Conservation (phyloP, 1,140 invertebrate species). For the Drosophila varians region DNA sequence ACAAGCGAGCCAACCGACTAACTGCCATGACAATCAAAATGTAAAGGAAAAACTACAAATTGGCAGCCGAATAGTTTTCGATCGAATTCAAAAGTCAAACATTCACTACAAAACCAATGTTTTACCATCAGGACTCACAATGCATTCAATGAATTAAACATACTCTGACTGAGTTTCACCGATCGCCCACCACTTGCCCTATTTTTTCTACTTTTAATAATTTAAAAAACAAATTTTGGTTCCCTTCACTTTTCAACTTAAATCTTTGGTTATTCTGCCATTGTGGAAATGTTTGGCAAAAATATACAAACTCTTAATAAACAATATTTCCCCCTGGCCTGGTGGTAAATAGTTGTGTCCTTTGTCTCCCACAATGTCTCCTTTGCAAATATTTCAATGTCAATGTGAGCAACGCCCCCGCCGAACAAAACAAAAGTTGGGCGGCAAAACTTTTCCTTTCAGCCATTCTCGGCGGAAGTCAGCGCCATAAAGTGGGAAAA, state of each 20-base stretch:
- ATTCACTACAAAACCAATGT: conserved; percentile 17
- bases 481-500: conserved; percentile 58
- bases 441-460: conserved; percentile 53
- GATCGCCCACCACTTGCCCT: background rate
- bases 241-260: background rate
- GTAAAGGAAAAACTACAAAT: background rate
- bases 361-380: conserved; percentile 28
- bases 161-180: conserved; percentile 16
- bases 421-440: conserved; percentile 34
- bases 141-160: conserved; percentile 45
- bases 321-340: background rate
- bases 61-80: conserved; percentile 11
- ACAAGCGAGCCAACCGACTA: conserved; percentile 24
- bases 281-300: background rate
- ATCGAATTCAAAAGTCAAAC: conserved; percentile 51
- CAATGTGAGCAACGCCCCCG: conserved; percentile 41
- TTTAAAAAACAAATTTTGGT: conserved; percentile 7
- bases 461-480: conserved; percentile 53
- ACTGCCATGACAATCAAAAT: conserved; percentile 26
- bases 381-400: conserved; percentile 67
- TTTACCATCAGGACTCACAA: background rate
- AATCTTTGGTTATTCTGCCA: background rate
- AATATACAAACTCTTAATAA: background rate
- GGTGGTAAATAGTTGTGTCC: conserved; percentile 14
- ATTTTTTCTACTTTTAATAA: background rate